Conservation (phyloP, 2,797 vertebrate genomes). For the Sparidentex hasta region DNA sequence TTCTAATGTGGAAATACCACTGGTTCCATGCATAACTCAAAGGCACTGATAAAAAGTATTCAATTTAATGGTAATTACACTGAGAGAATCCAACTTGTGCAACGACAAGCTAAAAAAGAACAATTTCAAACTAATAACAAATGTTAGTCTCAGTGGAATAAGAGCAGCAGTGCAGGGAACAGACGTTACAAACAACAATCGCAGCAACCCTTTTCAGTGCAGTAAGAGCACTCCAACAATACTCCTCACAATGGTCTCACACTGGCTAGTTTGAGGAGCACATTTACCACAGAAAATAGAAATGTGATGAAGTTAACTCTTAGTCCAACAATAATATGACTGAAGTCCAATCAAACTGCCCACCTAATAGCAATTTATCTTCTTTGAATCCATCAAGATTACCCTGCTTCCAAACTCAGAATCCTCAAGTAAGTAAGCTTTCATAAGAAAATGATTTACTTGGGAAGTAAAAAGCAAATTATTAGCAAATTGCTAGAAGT, state of each 20-base stretch:
- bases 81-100: not conserved
- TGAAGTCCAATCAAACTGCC: not conserved
- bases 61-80: not conserved
- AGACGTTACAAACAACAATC: not conserved
- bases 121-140: not conserved
- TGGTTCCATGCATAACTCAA: too few species aligned
- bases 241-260: not conserved
- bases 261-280: not conserved
- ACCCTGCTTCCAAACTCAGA: not conserved
- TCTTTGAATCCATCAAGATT: not conserved
- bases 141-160: not conserved
- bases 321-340: not conserved
- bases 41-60: not conserved
- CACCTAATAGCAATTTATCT: not conserved
- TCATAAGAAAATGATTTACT: slow-evolving; percentile 1
- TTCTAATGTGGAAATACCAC: not conserved
- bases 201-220: not conserved
- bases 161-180: not conserved
- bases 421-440: not conserved
- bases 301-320: not conserved
- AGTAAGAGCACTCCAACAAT: slow-evolving; percentile 3
- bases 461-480: slow-evolving; percentile 8
- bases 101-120: not conserved
- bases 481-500: slow-evolving; percentile 5
- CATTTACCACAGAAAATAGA: not conserved